Evolutionary conservation across 2,888 invertebrate species (phyloP).

Genomic region (Yponomeuta cagnagella): DNA sequence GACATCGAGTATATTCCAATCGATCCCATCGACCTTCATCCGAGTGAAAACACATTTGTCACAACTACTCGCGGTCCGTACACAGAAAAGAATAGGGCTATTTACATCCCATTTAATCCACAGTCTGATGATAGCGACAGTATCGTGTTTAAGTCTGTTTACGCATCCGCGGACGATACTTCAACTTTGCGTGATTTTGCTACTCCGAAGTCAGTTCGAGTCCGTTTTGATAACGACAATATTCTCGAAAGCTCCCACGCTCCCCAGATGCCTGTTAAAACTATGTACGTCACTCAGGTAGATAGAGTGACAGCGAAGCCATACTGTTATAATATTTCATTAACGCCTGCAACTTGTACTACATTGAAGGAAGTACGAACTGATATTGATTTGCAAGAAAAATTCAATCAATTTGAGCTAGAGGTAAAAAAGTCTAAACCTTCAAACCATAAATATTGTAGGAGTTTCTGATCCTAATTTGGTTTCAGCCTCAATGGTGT

Average conservation of each 20-base stretch:
- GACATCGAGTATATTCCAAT: background rate
- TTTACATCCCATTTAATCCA: background rate
- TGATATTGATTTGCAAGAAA: constrained; percentile 48
- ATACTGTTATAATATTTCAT: constrained; percentile 36
- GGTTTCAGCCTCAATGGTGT: constrained; percentile 49
- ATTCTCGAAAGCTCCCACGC: background rate
- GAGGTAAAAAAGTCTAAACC: constrained; percentile 39
- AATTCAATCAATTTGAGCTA: constrained; percentile 46
- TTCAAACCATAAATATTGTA: background rate
- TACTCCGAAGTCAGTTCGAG: background rate
- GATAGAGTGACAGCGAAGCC: constrained; percentile 3
- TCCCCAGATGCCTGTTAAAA: background rate
- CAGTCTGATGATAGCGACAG: background rate
- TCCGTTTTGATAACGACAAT: background rate
- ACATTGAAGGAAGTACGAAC: constrained; percentile 31
- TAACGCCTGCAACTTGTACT: constrained; percentile 33
- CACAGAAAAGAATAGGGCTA: background rate
- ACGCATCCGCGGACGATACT: background rate
- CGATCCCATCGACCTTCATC: background rate
- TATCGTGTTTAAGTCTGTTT: background rate
- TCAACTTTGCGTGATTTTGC: background rate
- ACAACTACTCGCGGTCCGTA: background rate
- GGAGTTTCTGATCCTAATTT: background rate
- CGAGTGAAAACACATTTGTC: background rate
- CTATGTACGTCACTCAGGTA: background rate